Evolutionary conservation across 2,797 vertebrate species (phyloP), one percentile per base, ranked within the genome.

Genomic region (Cirrhinus molitorella): DNA sequence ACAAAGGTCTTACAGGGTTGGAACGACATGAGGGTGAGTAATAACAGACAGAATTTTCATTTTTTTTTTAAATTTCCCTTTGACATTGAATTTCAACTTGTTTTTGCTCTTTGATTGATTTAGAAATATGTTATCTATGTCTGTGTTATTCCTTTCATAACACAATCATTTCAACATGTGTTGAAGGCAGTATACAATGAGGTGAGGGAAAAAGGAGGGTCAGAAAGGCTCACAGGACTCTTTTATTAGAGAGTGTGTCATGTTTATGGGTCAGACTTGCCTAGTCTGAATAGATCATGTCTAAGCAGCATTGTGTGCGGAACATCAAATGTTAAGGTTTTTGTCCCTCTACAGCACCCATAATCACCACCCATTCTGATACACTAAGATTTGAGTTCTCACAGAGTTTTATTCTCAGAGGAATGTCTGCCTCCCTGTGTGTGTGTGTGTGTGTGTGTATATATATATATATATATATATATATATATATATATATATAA

Each of bases 281-380:
- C 53, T 10, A 37, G 1, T 72, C 8, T 81, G 53, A 72, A 81
- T 34, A 47, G 76, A n/a, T 78, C 76, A 65, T n/a, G 6, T 31
- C 59, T 47, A 31, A 47, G 78, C 16, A 0, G 47, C 63, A 37
- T 67, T 71, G 65, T 61, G 43, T 49, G 55, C 16, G 57, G 49
- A 37, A 49, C 19, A 49, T 10, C 45, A 66, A 57, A 40, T 25
- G n/a, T 21, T 1, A 31, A 61, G 23, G 9, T 70, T 70, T 70
- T 78, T 71, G 74, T 83, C 74, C 65, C 49, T 80, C 17, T 66
- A 55, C 59, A 34, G 83, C 45, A 73, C 55, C 31, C 45, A 74
- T 84, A 80, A 84, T 84, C 73, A 49, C 40, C 74, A 57, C 25
- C 73, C 34, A 57, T 57, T 72, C 67, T 73, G 57, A 80, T 79